phyloP scores from a whole-genome alignment of 2,888 invertebrate genomes.

The Himalopsyche tibetana region DNA sequence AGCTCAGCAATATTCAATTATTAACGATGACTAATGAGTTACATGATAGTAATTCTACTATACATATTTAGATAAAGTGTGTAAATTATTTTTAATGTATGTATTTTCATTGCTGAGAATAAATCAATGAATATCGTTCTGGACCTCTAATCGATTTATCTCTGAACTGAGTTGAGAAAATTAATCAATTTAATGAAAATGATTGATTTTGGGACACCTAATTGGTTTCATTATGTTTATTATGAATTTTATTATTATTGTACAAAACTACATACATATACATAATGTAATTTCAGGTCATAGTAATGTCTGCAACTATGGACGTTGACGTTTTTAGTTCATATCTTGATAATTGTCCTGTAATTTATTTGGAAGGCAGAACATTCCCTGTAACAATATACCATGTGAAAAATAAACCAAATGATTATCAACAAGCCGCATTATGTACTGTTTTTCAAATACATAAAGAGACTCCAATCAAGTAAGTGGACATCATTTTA shows the following conservation, averaged over 20 bases:
- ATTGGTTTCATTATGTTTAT: constrained; percentile 27
- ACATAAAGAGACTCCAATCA: constrained; percentile 86
- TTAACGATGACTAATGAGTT: too few species aligned
- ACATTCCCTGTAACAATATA: constrained; percentile 88
- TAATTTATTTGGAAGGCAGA: constrained; percentile 93
- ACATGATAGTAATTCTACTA: too few species aligned
- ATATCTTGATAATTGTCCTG: constrained; percentile 92
- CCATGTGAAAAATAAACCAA: constrained; percentile 83
- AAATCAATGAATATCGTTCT: too few species aligned
- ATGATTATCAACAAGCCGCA: constrained; percentile 90
- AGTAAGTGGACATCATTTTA: constrained; percentile 77
- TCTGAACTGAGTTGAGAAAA: too few species aligned
- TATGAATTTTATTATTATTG: not conserved
- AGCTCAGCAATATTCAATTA: too few species aligned
- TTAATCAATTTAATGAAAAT: too few species aligned
- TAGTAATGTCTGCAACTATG: constrained; percentile 98
- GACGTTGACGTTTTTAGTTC: constrained; percentile 94
- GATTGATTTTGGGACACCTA: not conserved
- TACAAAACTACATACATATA: constrained; percentile 23
- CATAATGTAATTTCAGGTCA: constrained; percentile 76
- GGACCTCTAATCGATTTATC: too few species aligned
- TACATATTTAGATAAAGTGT: too few species aligned
- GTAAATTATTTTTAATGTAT: too few species aligned
- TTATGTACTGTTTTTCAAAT: constrained; percentile 93
- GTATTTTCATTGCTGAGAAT: too few species aligned